phyloP scores from a whole-genome alignment of 2,113 vertebrate genomes.

The Corythoichthys haematopterus region DNA sequence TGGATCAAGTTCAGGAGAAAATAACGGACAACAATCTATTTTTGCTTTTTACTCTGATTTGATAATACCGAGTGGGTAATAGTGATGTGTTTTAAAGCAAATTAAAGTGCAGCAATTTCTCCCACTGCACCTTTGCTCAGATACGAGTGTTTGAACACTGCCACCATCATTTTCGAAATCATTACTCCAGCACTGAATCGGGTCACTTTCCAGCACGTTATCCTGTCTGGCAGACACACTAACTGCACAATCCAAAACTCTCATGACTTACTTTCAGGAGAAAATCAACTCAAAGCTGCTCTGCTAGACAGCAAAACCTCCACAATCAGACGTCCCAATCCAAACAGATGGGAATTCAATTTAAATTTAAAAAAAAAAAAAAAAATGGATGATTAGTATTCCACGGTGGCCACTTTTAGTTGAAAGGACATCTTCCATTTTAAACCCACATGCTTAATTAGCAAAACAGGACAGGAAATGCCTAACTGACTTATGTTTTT shows the following conservation, averaged over 20 bases:
- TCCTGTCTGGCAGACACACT: slow-evolving; percentile 14
- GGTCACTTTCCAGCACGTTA: slow-evolving; percentile 20
- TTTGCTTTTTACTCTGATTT: not conserved
- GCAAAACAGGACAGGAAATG: slow-evolving; percentile 15
- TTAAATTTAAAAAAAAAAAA: not conserved
- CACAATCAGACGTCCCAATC: not conserved
- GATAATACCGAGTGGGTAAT: not conserved
- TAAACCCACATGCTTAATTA: slow-evolving; percentile 31
- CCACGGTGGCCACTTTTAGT: not conserved
- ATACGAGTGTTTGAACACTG: slow-evolving; percentile 17
- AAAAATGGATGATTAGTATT: not conserved
- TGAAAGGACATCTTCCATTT: slow-evolving; percentile 4
- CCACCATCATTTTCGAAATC: slow-evolving; percentile 30
- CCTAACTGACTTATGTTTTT: slow-evolving; percentile 22
- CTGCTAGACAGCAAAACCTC: not conserved
- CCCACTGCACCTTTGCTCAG: slow-evolving; percentile 7
- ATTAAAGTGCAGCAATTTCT: slow-evolving; percentile 2
- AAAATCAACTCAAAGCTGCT: not conserved
- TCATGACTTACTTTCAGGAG: not conserved
- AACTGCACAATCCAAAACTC: not conserved
- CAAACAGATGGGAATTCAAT: not conserved
- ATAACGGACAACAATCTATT: too few relatives aligned
- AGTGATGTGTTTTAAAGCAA: too few relatives aligned
- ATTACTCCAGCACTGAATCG: slow-evolving; percentile 12
- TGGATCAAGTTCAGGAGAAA: too few relatives aligned